phyloP scores from a whole-genome alignment of 2,113 vertebrate species.

The Trichomycterus rosablanca region DNA sequence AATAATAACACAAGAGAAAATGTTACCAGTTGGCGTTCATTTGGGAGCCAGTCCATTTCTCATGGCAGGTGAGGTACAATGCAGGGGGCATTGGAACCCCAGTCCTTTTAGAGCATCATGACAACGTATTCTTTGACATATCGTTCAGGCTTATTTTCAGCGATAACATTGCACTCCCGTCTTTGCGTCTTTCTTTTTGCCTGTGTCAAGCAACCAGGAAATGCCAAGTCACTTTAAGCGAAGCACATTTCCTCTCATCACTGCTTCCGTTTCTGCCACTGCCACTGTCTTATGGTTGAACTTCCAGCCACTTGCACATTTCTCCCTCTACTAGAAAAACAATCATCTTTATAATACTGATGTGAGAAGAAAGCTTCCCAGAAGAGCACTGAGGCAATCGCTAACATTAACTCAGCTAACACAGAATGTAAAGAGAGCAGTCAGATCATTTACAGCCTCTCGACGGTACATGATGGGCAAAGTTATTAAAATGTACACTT shows the following conservation, averaged over 20 bases:
- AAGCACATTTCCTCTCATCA: conserved; percentile 69
- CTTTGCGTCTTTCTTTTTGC: conserved; percentile 26
- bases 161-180: too few relatives aligned
- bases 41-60: conserved; percentile 70
- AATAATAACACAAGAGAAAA: conserved; percentile 5
- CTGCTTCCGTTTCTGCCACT: conserved; percentile 60
- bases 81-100: conserved; percentile 58
- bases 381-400: background rate
- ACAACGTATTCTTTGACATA: conserved; percentile 8
- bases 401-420: background rate
- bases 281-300: conserved; percentile 14
- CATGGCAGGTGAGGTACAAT: conserved; percentile 58
- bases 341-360: background rate
- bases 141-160: background rate
- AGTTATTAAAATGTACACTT: too few relatives aligned
- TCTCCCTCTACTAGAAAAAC: background rate
- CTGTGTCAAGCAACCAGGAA: conserved; percentile 70
- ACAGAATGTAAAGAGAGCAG: background rate
- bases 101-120: conserved; percentile 44
- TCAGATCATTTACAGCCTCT: background rate
- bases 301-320: background rate
- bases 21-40: conserved; percentile 66
- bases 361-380: background rate
- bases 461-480: too few relatives aligned
- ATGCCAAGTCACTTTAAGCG: conserved; percentile 72